phyloP scores from a whole-genome alignment of 2,888 invertebrate genomes.

The Rhabditoides inermis region DNA sequence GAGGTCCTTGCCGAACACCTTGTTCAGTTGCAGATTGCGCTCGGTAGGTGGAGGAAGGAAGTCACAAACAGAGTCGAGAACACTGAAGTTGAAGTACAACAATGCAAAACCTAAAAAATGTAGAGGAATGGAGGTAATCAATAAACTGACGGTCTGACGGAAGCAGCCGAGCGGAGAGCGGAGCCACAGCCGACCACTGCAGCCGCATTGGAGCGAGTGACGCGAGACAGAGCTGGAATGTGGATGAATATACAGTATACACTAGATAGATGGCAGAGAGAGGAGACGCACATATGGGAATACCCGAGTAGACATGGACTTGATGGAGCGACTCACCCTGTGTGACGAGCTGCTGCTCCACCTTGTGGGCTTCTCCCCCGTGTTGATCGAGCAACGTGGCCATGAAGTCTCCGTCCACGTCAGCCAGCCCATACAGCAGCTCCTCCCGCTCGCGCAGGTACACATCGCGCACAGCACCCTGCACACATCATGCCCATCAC shows the following conservation, averaged over 20 bases:
- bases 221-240: background rate
- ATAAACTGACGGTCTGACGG: slow-evolving; percentile 11
- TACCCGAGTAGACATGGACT: too few relatives aligned
- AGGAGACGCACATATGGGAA: too few relatives aligned
- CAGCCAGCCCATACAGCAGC: background rate
- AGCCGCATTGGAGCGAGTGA: slow-evolving; percentile 6
- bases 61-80: too few relatives aligned
- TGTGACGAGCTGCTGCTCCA: too few relatives aligned
- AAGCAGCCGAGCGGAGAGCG: slow-evolving; percentile 15
- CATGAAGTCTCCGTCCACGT: background rate
- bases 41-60: slow-evolving; percentile 76
- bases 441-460: background rate
- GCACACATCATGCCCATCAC: too few relatives aligned
- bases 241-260: too few relatives aligned
- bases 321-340: too few relatives aligned
- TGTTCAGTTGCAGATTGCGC: slow-evolving; percentile 59
- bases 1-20: slow-evolving; percentile 61
- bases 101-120: too few relatives aligned
- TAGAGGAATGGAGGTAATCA: too few relatives aligned
- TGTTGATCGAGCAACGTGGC: background rate
- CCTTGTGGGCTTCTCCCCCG: background rate
- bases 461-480: background rate
- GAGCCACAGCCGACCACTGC: slow-evolving; percentile 21
- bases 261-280: too few relatives aligned
- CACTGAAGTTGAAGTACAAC: too few relatives aligned